Percentiles rank a stretch among this genome's conserved stretches.
phyloP scores from a whole-genome alignment of 2,113 vertebrate species.

The Labeo catla region DNA sequence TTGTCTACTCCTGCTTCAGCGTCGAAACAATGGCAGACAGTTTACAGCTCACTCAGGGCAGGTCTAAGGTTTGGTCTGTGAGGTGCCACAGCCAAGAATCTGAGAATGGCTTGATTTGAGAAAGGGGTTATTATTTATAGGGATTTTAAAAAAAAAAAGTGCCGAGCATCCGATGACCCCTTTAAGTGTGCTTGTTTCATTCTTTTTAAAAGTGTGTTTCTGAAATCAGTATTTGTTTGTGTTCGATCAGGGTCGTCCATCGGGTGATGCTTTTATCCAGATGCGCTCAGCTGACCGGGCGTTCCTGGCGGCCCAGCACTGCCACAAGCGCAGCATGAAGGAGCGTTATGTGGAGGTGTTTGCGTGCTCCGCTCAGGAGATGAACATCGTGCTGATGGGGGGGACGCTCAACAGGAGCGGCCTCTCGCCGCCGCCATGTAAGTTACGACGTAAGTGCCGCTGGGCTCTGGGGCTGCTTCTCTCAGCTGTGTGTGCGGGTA shows the following conservation, averaged over 20 bases:
- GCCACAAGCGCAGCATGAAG: slow-evolving; percentile 92
- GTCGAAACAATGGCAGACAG: no score
- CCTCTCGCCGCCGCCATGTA: slow-evolving; percentile 98
- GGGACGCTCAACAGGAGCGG: slow-evolving; percentile 95
- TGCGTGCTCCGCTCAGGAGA: slow-evolving; percentile 95
- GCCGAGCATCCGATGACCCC: no score
- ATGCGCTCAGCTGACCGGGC: slow-evolving; percentile 92
- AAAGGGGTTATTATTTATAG: no score
- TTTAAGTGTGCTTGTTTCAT: background rate
- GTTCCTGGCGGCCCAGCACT: slow-evolving; percentile 86
- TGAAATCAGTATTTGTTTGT: background rate
- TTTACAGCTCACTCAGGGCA: no score
- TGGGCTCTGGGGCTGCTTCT: slow-evolving; percentile 86
- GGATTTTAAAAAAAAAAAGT: no score
- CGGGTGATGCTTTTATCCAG: slow-evolving; percentile 96
- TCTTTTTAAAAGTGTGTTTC: background rate
- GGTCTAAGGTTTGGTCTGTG: no score
- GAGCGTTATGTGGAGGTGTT: slow-evolving; percentile 98
- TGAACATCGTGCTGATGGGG: slow-evolving; percentile 98
- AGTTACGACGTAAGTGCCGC: slow-evolving; percentile 97
- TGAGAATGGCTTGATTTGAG: no score
- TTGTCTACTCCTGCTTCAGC: no score
- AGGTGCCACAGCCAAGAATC: no score
- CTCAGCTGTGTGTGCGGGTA: slow-evolving; percentile 59
- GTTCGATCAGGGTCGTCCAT: slow-evolving; percentile 85